Percentiles rank a stretch among this genome's conserved stretches.
Conservation (phyloP, 2,888 invertebrate species). For the Drosophila eohydei region DNA sequence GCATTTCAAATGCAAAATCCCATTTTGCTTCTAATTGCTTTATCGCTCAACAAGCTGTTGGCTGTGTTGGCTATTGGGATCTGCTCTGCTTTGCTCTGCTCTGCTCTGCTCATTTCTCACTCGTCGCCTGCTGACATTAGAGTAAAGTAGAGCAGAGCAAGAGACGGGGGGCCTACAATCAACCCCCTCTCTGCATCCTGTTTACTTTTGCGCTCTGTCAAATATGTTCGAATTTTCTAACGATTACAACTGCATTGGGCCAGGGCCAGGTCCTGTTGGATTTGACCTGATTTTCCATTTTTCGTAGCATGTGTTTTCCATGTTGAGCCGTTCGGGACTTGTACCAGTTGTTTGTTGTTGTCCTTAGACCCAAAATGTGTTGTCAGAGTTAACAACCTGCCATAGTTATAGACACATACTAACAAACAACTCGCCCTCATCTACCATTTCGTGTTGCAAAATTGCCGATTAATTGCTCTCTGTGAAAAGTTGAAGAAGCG, state of each 20-base stretch:
- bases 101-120: constrained; percentile 73
- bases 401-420: constrained; percentile 47
- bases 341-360: constrained; percentile 61
- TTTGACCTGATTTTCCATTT: constrained; percentile 78
- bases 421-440: constrained; percentile 8
- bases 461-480: constrained; percentile 75
- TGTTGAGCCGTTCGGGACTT: constrained; percentile 66
- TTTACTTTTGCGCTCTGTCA: constrained; percentile 82
- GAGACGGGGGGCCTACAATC: constrained; percentile 8
- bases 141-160: constrained; percentile 3
- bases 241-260: constrained; percentile 74
- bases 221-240: constrained; percentile 83
- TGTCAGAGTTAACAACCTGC: constrained; percentile 71
- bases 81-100: constrained; percentile 14
- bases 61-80: constrained; percentile 46
- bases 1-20: constrained; percentile 79
- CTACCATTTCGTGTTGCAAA: constrained; percentile 34
- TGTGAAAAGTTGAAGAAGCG: constrained; percentile 32
- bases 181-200: constrained; percentile 49
- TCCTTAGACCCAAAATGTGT: constrained; percentile 64
- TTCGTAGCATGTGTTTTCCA: constrained; percentile 81
- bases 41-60: constrained; percentile 82
- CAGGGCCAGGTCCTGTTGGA: constrained; percentile 19
- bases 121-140: constrained; percentile 61
- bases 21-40: constrained; percentile 81